Percentiles rank a stretch among this genome's conserved stretches.
phyloP scores from a whole-genome alignment of 2,797 vertebrate species.

The Florisuga fusca region DNA sequence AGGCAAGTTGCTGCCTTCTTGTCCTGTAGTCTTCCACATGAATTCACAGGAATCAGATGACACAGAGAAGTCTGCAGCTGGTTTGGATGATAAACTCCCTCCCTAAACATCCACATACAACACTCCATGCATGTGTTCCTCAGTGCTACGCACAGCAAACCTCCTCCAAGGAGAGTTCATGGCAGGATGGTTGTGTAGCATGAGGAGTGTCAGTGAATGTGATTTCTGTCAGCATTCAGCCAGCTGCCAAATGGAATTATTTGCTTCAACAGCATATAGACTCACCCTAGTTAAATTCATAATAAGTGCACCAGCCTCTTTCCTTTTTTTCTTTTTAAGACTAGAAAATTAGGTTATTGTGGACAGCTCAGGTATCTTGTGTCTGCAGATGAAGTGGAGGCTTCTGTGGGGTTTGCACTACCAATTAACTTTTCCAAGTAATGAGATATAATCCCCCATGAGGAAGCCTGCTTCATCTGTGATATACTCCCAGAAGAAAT shows the following conservation, averaged over 20 bases:
- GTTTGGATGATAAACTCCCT: neutral
- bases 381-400: neutral
- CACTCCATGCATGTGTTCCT: rapidly evolving
- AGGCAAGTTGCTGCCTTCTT: neutral
- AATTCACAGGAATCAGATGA: neutral
- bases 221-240: neutral
- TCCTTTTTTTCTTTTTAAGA: neutral
- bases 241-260: neutral
- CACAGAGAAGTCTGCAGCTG: neutral
- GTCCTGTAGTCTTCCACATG: neutral
- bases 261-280: neutral
- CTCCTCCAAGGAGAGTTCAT: neutral
- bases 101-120: neutral
- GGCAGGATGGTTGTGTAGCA: rapidly evolving
- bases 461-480: conserved; percentile 18
- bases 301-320: neutral
- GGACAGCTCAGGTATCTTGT: conserved; percentile 44
- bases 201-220: neutral
- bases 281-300: neutral
- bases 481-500: neutral
- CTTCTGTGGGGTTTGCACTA: conserved; percentile 11
- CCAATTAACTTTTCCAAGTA: conserved; percentile 59
- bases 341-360: conserved; percentile 32
- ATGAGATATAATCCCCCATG: conserved; percentile 29
- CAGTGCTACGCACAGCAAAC: neutral